These are phyloP conservation scores for Calypte anna DNA, from an alignment of 2,113 vertebrate species.

Conservation along the genomic window DNA sequence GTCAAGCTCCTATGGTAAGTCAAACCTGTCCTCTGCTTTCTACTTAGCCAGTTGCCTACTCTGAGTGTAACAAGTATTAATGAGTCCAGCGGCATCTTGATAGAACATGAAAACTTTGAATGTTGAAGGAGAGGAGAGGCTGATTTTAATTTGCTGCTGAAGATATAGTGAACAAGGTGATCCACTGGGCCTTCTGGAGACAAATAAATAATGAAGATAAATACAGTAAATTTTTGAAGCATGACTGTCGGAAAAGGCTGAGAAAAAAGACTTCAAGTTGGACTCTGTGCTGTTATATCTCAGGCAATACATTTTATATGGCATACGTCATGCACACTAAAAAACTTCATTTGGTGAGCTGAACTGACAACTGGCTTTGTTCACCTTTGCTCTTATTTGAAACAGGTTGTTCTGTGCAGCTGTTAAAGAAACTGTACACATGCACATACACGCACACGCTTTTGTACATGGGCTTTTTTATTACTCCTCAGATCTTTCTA, in stretches of 20 bases:
- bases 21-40: not conserved
- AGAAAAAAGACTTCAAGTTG: not conserved
- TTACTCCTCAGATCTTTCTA: conserved; percentile 30
- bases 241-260: not conserved
- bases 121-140: not conserved
- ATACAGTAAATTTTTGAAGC: conserved; percentile 44
- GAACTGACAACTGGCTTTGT: conserved; percentile 24
- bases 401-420: conserved; percentile 55
- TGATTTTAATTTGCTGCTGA: conserved; percentile 18
- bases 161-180: not conserved
- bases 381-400: conserved; percentile 60
- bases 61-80: not conserved
- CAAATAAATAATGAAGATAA: conserved; percentile 25
- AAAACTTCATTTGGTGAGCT: conserved; percentile 28
- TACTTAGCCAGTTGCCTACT: not conserved
- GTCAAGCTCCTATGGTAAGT: not conserved
- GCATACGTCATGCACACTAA: conserved; percentile 35
- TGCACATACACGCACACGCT: accelerated
- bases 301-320: conserved; percentile 49
- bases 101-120: not conserved
- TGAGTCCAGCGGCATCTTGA: not conserved
- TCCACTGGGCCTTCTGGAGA: not conserved
- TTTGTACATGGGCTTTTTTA: conserved; percentile 22
- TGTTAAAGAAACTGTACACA: not conserved
- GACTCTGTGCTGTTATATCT: conserved; percentile 20